A percentile compares a stretch with the other conserved stretches of the same genome.
phyloP scores from a whole-genome alignment of 2,797 vertebrate species.

The Liasis olivaceus region DNA sequence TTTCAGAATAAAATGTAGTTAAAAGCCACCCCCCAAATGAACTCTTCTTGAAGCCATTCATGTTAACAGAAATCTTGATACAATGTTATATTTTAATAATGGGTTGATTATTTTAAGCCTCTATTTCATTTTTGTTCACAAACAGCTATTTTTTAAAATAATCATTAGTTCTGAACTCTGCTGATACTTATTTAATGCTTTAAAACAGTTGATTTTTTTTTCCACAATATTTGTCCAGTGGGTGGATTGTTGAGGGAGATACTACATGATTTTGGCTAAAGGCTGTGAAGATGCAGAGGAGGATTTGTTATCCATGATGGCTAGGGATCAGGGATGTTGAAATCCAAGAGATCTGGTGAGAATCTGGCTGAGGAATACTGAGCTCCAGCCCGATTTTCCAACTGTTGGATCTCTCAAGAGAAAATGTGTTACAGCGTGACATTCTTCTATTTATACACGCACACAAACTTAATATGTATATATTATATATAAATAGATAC shows the following conservation, averaged over 20 bases:
- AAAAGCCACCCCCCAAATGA: neutral
- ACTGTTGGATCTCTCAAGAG: constrained; percentile 8
- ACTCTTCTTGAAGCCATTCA: neutral
- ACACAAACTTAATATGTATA: neutral
- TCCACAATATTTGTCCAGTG: neutral
- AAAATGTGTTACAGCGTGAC: neutral
- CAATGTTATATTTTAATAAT: neutral
- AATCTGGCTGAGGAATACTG: neutral
- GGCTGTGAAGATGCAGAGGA: neutral
- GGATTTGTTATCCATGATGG: neutral
- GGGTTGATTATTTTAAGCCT: neutral
- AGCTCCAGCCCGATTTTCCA: neutral
- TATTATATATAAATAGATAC: neutral
- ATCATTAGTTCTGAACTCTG: neutral
- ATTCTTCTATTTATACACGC: neutral
- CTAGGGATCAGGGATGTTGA: neutral
- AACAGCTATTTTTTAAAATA: neutral
- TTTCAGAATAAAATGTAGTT: neutral
- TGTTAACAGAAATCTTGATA: neutral
- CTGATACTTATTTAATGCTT: neutral
- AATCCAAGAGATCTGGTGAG: neutral
- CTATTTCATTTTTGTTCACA: neutral
- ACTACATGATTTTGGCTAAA: neutral
- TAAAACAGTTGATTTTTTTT: neutral
- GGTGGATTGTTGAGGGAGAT: neutral